These are phyloP conservation scores for Stenodema calcarata DNA, from an alignment of 2,888 invertebrate species.

Conservation along the genomic window DNA sequence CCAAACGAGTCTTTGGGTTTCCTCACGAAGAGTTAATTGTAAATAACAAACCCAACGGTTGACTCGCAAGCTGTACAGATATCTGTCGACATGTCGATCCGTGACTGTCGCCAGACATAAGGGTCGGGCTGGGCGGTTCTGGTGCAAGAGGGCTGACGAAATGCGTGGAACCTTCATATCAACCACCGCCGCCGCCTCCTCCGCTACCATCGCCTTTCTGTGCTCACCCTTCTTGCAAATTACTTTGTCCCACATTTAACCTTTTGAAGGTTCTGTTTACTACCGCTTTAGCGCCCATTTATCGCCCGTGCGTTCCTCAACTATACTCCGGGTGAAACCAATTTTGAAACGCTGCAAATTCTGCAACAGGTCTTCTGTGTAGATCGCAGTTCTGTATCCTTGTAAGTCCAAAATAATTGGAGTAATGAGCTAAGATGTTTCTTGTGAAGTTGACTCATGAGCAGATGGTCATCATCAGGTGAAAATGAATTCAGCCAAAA, in stretches of 20 bases:
- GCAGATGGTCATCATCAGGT: too few species aligned
- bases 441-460: too few species aligned
- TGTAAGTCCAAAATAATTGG: too few species aligned
- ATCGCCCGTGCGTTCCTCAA: too few species aligned
- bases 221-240: constrained; percentile 28
- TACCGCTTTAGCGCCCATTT: background rate
- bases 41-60: background rate
- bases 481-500: too few species aligned
- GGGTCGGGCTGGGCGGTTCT: background rate
- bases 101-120: background rate
- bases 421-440: too few species aligned
- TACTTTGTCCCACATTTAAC: constrained; percentile 30
- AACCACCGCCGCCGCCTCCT: background rate
- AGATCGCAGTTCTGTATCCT: too few species aligned
- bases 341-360: too few species aligned
- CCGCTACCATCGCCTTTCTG: background rate
- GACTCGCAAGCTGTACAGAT: background rate
- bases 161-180: constrained; percentile 30
- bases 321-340: too few species aligned
- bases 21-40: too few species aligned
- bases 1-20: too few species aligned
- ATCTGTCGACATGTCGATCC: background rate
- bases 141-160: constrained; percentile 26
- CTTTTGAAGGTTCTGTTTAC: constrained; percentile 15
- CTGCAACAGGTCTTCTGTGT: too few species aligned